These are phyloP conservation scores for Cephus pulcher DNA, from an alignment of 2,888 invertebrate species.

Conservation along the genomic window DNA sequence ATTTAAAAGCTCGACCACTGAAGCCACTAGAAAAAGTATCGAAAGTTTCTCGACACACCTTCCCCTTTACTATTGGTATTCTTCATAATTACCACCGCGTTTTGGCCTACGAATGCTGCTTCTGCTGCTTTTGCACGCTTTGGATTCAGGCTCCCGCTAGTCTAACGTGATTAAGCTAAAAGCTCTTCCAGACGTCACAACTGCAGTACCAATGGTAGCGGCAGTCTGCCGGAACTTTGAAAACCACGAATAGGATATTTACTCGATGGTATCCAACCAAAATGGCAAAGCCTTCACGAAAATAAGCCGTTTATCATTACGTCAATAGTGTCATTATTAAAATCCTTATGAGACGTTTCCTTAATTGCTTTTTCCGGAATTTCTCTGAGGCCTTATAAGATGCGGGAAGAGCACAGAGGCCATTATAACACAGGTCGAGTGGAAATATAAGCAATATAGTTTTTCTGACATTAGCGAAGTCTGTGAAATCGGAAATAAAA, in stretches of 20 bases:
- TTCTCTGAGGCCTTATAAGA: not conserved
- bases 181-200: conserved; percentile 37
- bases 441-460: not conserved
- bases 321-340: not conserved
- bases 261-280: not conserved
- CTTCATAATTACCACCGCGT: conserved; percentile 38
- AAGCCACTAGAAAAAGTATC: conserved; percentile 12
- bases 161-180: conserved; percentile 48
- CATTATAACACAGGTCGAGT: not conserved
- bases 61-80: conserved; percentile 31
- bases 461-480: not conserved
- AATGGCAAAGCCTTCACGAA: not conserved
- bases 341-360: not conserved
- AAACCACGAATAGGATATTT: not conserved
- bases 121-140: conserved; percentile 15
- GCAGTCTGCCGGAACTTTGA: not conserved
- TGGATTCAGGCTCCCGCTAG: conserved; percentile 15
- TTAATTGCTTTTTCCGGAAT: not conserved
- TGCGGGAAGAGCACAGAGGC: not conserved
- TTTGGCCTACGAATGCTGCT: conserved; percentile 24
- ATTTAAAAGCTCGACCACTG: conserved; percentile 6
- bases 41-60: conserved; percentile 16
- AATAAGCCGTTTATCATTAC: not conserved
- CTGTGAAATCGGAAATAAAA: not conserved
- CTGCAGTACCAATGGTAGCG: conserved; percentile 21